phyloP scores from a whole-genome alignment of 2,888 invertebrate species.

The Melanargia galathea region DNA sequence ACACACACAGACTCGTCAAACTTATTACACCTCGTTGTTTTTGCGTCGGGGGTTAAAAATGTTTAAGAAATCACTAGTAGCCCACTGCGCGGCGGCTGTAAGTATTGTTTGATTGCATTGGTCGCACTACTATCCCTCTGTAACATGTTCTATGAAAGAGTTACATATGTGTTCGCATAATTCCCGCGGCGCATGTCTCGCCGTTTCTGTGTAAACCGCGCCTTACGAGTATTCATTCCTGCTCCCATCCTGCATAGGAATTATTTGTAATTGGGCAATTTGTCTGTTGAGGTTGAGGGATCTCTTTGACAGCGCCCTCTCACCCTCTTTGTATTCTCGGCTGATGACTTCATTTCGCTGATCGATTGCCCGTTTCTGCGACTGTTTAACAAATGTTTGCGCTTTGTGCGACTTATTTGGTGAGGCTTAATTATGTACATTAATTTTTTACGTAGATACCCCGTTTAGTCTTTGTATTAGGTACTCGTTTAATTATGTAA shows the following conservation, averaged over 20 bases:
- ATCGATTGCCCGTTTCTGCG: constrained; percentile 31
- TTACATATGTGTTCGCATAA: neutral
- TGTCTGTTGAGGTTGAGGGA: constrained; percentile 43
- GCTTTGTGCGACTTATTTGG: constrained; percentile 8
- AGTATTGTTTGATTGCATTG: no score
- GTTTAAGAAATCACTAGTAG: no score
- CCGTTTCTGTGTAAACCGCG: neutral
- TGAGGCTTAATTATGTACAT: neutral
- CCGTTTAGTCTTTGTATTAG: no score
- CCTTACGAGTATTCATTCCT: constrained; percentile 50
- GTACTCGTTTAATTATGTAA: neutral
- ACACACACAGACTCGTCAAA: no score
- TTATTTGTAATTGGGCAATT: constrained; percentile 45
- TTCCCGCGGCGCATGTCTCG: neutral
- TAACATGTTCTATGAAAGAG: no score
- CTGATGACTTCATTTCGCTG: constrained; percentile 39
- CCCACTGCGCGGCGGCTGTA: no score
- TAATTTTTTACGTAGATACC: constrained; percentile 10
- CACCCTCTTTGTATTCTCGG: constrained; percentile 30
- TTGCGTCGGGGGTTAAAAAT: no score
- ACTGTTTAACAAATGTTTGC: constrained; percentile 21
- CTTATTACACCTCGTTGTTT: no score
- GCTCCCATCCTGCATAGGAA: constrained; percentile 44
- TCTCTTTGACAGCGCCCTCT: constrained; percentile 29
- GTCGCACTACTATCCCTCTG: no score